Evolutionary conservation across 2,888 invertebrate species (phyloP).

Genomic region (Himalopsyche japonica): DNA sequence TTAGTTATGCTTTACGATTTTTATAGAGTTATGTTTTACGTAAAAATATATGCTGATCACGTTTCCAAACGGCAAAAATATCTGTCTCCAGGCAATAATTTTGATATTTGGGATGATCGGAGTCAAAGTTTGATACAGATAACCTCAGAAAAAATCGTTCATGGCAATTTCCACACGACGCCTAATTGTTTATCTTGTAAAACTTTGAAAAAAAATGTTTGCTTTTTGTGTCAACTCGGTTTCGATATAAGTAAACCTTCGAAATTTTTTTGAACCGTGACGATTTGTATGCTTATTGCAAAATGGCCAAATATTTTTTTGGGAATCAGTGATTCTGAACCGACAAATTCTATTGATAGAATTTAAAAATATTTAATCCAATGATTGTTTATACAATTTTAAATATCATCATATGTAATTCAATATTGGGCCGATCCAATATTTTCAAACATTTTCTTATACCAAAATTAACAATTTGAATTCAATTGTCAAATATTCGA

Average conservation of each 20-base stretch:
- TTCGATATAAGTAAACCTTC: neutral
- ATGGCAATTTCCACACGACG: neutral
- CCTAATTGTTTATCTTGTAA: neutral
- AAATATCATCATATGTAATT: no score
- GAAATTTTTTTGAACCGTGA: neutral
- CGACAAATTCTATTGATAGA: no score
- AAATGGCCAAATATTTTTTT: neutral
- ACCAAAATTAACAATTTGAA: no score
- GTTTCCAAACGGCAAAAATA: neutral
- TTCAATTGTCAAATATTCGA: no score
- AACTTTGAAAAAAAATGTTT: neutral
- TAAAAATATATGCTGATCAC: neutral
- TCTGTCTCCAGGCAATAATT: neutral
- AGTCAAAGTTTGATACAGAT: neutral
- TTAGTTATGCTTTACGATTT: no score
- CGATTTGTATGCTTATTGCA: neutral
- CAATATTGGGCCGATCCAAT: no score
- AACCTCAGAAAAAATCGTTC: neutral
- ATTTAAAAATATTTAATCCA: no score
- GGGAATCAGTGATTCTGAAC: neutral
- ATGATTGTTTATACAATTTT: no score
- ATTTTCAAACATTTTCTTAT: no score
- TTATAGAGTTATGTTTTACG: neutral
- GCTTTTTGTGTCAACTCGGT: neutral
- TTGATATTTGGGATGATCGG: neutral